Percentiles rank a stretch among this genome's conserved stretches.
Conservation (phyloP, 2,797 vertebrate species). For the Arctocebus calabarensis region DNA sequence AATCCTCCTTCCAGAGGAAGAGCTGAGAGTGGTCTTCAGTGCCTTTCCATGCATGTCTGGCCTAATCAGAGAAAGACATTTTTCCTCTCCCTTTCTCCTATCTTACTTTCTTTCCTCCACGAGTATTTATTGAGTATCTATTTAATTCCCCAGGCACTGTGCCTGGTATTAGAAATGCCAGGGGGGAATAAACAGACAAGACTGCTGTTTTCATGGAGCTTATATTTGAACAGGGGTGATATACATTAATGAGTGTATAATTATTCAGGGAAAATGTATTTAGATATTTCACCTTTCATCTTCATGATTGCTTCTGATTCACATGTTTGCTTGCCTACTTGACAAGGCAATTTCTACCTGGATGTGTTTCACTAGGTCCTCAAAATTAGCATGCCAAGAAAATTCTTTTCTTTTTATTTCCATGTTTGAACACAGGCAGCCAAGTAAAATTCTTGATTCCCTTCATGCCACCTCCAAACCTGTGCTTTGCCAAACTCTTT, state of each 20-base stretch:
- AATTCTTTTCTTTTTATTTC: not conserved
- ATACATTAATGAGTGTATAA: conserved; percentile 22
- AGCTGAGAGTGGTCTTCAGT: conserved; percentile 3
- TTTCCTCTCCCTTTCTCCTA: not conserved
- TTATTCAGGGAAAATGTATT: conserved; percentile 4
- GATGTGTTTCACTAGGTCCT: not conserved
- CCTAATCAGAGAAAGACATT: not conserved
- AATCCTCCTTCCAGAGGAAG: conserved; percentile 13
- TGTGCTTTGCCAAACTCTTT: not conserved
- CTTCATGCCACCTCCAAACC: not conserved
- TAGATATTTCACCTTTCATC: not conserved
- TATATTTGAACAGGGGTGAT: conserved; percentile 3
- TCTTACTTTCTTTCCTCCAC: not conserved
- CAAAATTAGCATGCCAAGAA: not conserved
- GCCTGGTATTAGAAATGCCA: not conserved
- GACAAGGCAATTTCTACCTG: not conserved
- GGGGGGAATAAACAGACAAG: conserved; percentile 9
- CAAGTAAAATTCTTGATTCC: not conserved
- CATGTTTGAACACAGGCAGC: too few relatives aligned
- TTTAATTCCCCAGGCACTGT: not conserved
- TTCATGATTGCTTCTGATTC: conserved; percentile 19
- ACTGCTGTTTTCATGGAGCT: not conserved
- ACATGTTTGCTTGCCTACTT: not conserved
- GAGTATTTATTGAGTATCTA: not conserved
- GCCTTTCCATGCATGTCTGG: conserved; percentile 4